Base-by-base conservation (phyloP, 2,888 invertebrate species). In the Aromia moschata region DNA sequence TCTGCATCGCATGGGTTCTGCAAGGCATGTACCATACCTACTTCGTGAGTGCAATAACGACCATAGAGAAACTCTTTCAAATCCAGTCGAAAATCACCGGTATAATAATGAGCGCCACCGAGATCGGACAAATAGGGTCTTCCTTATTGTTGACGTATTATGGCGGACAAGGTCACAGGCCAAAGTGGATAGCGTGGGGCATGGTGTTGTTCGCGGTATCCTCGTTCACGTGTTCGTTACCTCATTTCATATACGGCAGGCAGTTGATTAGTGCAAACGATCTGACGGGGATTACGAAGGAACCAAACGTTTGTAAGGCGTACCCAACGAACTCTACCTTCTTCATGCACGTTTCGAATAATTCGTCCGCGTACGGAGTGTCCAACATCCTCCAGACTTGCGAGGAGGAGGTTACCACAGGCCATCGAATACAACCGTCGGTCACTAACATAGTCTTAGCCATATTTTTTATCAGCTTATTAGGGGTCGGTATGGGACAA, bases 21-120 rank as follows among this genome's bases (percentile, higher is more conserved):
- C 90, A 90, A 81, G 96, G 96, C 61, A 95, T 95, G 93, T 95
- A 93, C 81, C 92, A 92, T 81, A 95, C 96, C 37, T 96, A 96
- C 81, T 94, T 96, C 79, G 95, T 95, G 58, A 93, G 93, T 78
- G 93, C 94, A 68, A 93, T 95, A 74, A 96, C 96, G 56, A 96
- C 95, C 25, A 91, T 96, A 67, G 95, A 96, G 81, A 95, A 94
- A 81, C 83, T 96, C 60, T 96, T 94, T 80, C 92, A 93, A 83
- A 91, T 96, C 62, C 94, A 94, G 79, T 94, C 94, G 57, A 93
- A 92, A 82, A 94, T 93, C 37, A 95, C 94, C 0, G 95, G 95
- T 0, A 88, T 93, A 56, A 86, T 96, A 71, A 86, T 96, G 84
- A 93, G 93, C 70, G 94, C 94, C 65, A 94, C 94, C 14, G 95